Base-by-base conservation (phyloP, 2,113 vertebrate genomes). In the Phyllostomus hastatus region DNA sequence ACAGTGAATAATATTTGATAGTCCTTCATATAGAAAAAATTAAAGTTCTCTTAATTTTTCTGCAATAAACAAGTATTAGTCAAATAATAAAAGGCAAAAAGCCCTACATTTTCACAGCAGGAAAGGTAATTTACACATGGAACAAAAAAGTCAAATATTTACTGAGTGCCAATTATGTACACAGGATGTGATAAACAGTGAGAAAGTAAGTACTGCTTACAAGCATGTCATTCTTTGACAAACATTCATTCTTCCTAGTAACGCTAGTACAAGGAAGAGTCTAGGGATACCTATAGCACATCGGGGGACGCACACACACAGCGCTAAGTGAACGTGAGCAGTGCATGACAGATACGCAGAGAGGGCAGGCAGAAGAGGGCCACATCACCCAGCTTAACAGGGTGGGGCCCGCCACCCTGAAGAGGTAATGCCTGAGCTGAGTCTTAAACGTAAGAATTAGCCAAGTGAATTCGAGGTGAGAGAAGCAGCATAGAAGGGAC, bases 71-170 rank as follows among this genome's bases (percentile, higher is more conserved):
- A 86, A 93, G 7, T 57, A 84, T 41, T 90, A 90, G 92, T 88
- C n/a, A 73, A 95, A 88, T 52, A 90, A 67, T 67, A 50, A 70
- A 76, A 93, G 82, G 33, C 28, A 88, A 88, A 57, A 85, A 48
- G 12, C 1, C 73, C 66, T 59, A 57, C 26, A 88, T 76, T 81
- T 84, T 89, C 17, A n/a, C 7, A 35, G 41, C 31, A 90, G 85
- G 50, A 88, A 93, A 91, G 67, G 31, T 92, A 82, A 95, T 57
- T 79, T 93, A 88, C n/a, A 91, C 2, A 26, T 61, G 35, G 54
- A 90, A 75, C 50, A 96, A 94, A 95, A 93, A 50, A 57, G 22
- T 78, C 12, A 91, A 91, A 70, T 61, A 90, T 85, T 94, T 88
- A 81, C 14, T 66, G 57, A 75, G 69, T 64, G 20, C 38, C 90